phyloP scores from a whole-genome alignment of 2,888 invertebrate genomes.

The Teleiodes luculella region DNA sequence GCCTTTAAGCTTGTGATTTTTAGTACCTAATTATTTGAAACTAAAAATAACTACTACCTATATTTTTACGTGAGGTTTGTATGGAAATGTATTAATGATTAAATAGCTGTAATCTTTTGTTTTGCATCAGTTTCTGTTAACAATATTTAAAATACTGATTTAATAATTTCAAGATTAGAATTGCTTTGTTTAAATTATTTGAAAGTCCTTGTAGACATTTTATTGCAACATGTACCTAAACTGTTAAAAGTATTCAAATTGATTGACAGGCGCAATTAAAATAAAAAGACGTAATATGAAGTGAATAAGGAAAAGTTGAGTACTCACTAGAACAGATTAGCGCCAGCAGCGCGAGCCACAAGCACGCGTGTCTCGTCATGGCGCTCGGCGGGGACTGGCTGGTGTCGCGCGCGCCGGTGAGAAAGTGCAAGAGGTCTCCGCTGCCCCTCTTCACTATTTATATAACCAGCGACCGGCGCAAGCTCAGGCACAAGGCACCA shows the following conservation, averaged over 20 bases:
- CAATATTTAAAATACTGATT: not conserved
- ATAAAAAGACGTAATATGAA: not conserved
- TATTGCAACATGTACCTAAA: not conserved
- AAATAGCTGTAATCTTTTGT: too few relatives aligned
- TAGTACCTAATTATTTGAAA: too few relatives aligned
- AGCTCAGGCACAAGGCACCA: constrained; percentile 51
- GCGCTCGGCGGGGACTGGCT: constrained; percentile 71
- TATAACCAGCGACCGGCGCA: constrained; percentile 63
- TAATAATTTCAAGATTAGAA: not conserved
- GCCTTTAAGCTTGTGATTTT: too few relatives aligned
- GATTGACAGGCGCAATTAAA: not conserved
- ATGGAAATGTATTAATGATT: too few relatives aligned
- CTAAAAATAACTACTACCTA: too few relatives aligned
- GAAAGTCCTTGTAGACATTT: not conserved
- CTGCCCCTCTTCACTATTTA: constrained; percentile 77
- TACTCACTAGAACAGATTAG: constrained; percentile 73
- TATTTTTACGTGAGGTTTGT: too few relatives aligned
- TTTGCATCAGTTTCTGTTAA: too few relatives aligned
- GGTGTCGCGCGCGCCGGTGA: constrained; percentile 63
- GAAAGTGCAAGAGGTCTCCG: constrained; percentile 74
- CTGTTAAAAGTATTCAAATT: not conserved
- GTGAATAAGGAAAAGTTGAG: constrained; percentile 20
- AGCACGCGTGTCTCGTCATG: constrained; percentile 77
- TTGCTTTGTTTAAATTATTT: not conserved
- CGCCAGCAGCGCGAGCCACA: constrained; percentile 70